Evolutionary conservation across 2,113 vertebrate genomes (phyloP).

Genomic region (Corynorhinus townsendii): DNA sequence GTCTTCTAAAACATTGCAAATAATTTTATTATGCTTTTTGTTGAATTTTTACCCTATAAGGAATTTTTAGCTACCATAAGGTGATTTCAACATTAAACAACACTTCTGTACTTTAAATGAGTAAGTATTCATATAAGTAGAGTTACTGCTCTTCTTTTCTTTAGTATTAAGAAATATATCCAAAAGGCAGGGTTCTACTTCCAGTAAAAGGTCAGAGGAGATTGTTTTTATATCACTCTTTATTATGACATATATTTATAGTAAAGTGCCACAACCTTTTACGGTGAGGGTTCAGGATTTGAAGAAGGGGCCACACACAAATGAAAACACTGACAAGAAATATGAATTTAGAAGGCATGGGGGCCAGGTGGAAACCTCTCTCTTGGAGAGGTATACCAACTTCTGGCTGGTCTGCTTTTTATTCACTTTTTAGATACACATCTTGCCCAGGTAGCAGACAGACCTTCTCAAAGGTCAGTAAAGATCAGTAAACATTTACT

Average conservation of each 20-base stretch:
- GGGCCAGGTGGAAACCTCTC: too few species aligned
- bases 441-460: too few species aligned
- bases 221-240: not conserved
- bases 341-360: too few species aligned
- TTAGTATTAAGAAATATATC: not conserved
- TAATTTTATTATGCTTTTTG: not conserved
- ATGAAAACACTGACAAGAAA: too few species aligned
- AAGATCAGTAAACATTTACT: too few species aligned
- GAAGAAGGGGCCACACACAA: too few species aligned
- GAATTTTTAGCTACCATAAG: not conserved
- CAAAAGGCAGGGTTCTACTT: not conserved
- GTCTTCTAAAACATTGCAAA: not conserved
- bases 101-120: not conserved
- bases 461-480: too few species aligned
- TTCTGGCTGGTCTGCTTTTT: too few species aligned
- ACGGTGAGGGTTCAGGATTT: too few species aligned
- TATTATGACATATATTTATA: constrained; percentile 55
- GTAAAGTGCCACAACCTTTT: too few species aligned
- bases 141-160: not conserved
- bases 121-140: not conserved
- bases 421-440: too few species aligned
- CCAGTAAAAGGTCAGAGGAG: not conserved
- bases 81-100: not conserved
- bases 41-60: not conserved
- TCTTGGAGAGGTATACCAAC: too few species aligned